Evolutionary conservation across 2,888 invertebrate species (phyloP).

Genomic region (Nebria salina): DNA sequence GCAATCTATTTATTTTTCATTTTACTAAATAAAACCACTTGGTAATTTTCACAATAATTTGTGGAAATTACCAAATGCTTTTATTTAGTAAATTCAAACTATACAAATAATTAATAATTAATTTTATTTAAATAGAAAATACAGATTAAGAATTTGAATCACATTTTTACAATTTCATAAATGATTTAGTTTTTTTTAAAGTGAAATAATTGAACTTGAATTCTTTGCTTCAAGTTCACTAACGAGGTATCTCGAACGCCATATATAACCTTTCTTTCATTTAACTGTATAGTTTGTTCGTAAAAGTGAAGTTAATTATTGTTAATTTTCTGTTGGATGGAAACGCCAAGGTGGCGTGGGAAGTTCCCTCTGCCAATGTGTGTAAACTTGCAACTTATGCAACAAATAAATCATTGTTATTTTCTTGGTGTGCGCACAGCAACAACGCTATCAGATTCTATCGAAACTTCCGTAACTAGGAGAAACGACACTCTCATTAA

Average conservation of each 20-base stretch:
- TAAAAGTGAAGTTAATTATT: conserved; percentile 1
- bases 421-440: conserved; percentile 1
- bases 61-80: too few relatives aligned
- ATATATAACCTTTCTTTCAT: not conserved
- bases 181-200: too few relatives aligned
- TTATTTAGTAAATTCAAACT: too few relatives aligned
- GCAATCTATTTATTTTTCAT: too few relatives aligned
- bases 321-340: not conserved
- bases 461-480: not conserved
- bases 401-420: conserved; percentile 15
- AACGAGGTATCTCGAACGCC: not conserved
- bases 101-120: too few relatives aligned
- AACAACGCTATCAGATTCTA: conserved; percentile 12
- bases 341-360: not conserved
- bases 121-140: too few relatives aligned
- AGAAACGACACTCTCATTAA: conserved; percentile 1
- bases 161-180: too few relatives aligned
- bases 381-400: conserved; percentile 10
- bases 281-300: not conserved
- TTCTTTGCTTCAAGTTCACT: not conserved
- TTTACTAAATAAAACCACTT: too few relatives aligned
- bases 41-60: too few relatives aligned
- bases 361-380: not conserved
- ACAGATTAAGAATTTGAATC: too few relatives aligned
- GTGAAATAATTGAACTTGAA: not conserved